phyloP scores from a whole-genome alignment of 2,797 vertebrate genomes.

The Crocodylus rhombifer region DNA sequence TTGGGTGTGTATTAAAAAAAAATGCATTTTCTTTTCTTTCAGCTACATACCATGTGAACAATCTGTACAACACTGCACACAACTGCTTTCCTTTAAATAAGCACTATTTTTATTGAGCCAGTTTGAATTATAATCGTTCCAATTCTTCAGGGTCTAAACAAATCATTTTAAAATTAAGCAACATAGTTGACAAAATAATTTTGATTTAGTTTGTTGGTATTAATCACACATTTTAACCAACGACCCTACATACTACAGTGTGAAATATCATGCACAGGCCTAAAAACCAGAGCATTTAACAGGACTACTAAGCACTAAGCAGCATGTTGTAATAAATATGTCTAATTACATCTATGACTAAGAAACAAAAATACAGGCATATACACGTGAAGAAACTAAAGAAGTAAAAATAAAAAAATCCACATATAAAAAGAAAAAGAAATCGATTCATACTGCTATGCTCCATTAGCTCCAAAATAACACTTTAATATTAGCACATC shows the following conservation, averaged over 20 bases:
- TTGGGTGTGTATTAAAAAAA: background rate
- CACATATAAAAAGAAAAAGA: background rate
- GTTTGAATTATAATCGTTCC: background rate
- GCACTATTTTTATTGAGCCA: background rate
- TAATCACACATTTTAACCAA: slow-evolving; percentile 40
- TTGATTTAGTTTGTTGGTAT: background rate
- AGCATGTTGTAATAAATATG: background rate
- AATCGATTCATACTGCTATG: background rate
- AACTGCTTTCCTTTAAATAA: background rate
- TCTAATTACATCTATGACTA: background rate
- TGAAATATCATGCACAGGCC: slow-evolving; percentile 7
- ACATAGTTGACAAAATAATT: slow-evolving; percentile 7
- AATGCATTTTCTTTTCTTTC: background rate
- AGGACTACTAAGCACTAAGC: background rate
- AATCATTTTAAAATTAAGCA: slow-evolving; percentile 14
- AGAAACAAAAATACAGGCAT: background rate
- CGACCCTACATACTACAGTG: background rate
- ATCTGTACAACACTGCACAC: background rate
- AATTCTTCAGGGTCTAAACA: background rate
- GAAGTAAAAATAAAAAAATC: background rate
- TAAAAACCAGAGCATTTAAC: background rate
- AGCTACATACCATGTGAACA: background rate
- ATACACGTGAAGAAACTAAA: background rate
- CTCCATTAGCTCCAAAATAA: background rate
- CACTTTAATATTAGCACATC: background rate